These are phyloP conservation scores for Triplophysa rosa DNA, from an alignment of 2,113 vertebrate genomes.

Conservation along the genomic window DNA sequence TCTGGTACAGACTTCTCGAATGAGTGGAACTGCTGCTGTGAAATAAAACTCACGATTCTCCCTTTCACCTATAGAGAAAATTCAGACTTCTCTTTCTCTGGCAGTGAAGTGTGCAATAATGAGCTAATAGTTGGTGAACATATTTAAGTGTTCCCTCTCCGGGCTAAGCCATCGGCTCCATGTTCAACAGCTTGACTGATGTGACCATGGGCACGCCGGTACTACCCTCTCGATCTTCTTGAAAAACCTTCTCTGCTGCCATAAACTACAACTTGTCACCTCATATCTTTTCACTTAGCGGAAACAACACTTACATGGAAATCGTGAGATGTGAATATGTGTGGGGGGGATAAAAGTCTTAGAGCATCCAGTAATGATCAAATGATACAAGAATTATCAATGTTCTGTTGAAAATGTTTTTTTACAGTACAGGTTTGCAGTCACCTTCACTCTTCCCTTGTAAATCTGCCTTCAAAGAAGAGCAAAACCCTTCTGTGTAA, in stretches of 20 bases:
- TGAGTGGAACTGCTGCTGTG: conserved; percentile 3
- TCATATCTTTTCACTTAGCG: conserved; percentile 47
- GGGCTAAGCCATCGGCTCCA: conserved; percentile 39
- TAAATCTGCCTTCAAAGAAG: neutral
- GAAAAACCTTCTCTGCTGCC: conserved; percentile 19
- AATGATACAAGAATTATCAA: neutral
- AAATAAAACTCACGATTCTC: neutral
- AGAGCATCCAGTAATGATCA: neutral
- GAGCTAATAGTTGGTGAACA: conserved; percentile 53
- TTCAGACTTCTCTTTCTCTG: conserved; percentile 17
- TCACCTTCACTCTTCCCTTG: neutral
- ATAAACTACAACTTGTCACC: conserved; percentile 54
- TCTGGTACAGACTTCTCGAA: conserved; percentile 3
- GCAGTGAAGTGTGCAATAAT: conserved; percentile 42
- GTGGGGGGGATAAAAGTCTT: neutral
- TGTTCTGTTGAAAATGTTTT: neutral
- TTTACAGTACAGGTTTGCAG: neutral
- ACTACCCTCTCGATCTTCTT: conserved; percentile 29
- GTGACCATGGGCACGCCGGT: conserved; percentile 27
- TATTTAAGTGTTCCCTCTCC: conserved; percentile 47
- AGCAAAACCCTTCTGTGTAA: conserved; percentile 16
- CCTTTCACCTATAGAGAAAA: conserved; percentile 18
- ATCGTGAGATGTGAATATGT: conserved; percentile 54
- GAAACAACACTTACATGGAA: conserved; percentile 49
- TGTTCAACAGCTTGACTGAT: conserved; percentile 42